Evolutionary conservation across 2,113 vertebrate species (phyloP).

Genomic region (Protomyctophum bolini): DNA sequence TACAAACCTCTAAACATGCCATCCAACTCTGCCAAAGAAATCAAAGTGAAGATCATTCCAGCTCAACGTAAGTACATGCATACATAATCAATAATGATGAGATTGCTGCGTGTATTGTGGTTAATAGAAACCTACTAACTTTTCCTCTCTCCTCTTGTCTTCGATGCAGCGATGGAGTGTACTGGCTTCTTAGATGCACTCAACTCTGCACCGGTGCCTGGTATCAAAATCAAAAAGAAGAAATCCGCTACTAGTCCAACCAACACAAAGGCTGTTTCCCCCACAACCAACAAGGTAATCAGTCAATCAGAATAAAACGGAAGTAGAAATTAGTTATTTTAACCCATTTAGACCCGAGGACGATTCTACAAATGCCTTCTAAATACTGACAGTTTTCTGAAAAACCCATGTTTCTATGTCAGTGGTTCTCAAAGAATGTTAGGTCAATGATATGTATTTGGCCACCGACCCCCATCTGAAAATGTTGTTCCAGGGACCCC

Average conservation of each 20-base stretch:
- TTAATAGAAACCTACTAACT: neutral
- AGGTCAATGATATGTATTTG: too few species aligned
- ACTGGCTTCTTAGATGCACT: slow-evolving; percentile 93
- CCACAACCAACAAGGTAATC: slow-evolving; percentile 88
- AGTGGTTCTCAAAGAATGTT: too few species aligned
- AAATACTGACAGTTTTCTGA: too few species aligned
- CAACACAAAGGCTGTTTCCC: slow-evolving; percentile 84
- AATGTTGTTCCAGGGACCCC: too few species aligned
- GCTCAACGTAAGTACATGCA: slow-evolving; percentile 86
- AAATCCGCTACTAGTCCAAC: slow-evolving; percentile 59
- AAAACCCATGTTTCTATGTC: too few species aligned
- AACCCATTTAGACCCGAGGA: too few species aligned
- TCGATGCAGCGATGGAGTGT: slow-evolving; percentile 87
- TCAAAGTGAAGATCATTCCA: slow-evolving; percentile 97
- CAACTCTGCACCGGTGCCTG: slow-evolving; percentile 93
- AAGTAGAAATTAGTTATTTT: too few species aligned
- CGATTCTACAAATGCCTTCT: too few species aligned
- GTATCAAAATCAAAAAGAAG: slow-evolving; percentile 97
- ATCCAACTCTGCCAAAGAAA: slow-evolving; percentile 91
- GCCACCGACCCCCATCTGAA: too few species aligned
- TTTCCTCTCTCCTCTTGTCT: neutral
- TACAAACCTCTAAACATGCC: slow-evolving; percentile 94
- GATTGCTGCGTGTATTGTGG: neutral
- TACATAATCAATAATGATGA: neutral
- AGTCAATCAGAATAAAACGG: too few species aligned